A percentile compares a stretch with the other conserved stretches of the same genome.
Evolutionary conservation across 2,113 vertebrate genomes (phyloP).

Genomic region (Cyprinus carpio): DNA sequence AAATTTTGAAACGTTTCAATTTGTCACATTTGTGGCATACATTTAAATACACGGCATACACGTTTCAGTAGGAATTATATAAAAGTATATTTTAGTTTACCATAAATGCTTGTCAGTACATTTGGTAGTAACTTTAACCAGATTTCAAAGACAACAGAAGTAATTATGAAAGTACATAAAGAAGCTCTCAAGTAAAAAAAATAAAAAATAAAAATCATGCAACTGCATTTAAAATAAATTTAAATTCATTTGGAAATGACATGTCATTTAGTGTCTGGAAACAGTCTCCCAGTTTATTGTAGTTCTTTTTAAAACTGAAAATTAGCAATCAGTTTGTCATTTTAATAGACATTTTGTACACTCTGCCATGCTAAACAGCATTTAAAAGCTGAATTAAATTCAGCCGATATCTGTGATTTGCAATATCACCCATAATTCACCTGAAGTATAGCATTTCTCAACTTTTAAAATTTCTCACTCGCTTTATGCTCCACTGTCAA

Average conservation of each 20-base stretch:
- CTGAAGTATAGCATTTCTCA: neutral
- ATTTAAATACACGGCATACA: neutral
- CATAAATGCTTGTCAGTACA: neutral
- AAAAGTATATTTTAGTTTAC: neutral
- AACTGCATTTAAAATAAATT: too few relatives aligned
- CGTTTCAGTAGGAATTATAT: neutral
- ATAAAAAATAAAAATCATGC: too few relatives aligned
- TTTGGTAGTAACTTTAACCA: neutral
- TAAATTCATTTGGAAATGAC: too few relatives aligned
- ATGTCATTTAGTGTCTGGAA: too few relatives aligned
- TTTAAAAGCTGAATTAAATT: neutral
- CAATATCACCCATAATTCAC: neutral
- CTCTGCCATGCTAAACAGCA: neutral
- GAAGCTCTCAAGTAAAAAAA: too few relatives aligned
- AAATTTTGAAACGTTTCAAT: neutral
- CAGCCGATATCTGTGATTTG: neutral
- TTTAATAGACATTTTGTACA: neutral
- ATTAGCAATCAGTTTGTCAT: neutral
- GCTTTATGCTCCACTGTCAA: neutral
- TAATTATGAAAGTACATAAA: too few relatives aligned
- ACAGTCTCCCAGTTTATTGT: too few relatives aligned
- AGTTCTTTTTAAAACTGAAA: neutral
- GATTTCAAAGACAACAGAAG: neutral
- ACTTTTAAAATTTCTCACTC: neutral
- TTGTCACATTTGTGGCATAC: neutral